phyloP scores from a whole-genome alignment of 2,888 invertebrate genomes.

The Sialis lutaria region DNA sequence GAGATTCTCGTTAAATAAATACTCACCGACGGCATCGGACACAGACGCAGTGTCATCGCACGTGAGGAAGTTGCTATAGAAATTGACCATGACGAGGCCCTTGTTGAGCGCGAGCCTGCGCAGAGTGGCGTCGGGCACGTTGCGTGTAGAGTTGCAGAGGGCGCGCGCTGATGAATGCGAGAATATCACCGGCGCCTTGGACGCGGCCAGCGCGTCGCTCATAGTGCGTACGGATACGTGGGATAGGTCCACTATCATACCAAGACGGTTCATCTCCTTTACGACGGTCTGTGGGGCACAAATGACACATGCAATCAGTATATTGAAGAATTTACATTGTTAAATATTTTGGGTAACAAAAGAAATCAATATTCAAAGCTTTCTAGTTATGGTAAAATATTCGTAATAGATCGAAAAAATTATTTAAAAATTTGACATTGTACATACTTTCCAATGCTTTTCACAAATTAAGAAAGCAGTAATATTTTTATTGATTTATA shows the following conservation, averaged over 20 bases:
- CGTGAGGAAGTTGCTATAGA: slow-evolving; percentile 62
- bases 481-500: too few species aligned
- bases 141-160: slow-evolving; percentile 63
- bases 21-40: slow-evolving; percentile 62
- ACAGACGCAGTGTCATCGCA: slow-evolving; percentile 58
- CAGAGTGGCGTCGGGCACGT: slow-evolving; percentile 64
- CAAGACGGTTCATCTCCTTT: slow-evolving; percentile 76
- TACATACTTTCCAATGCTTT: too few species aligned
- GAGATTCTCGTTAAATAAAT: background rate
- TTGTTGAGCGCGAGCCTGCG: slow-evolving; percentile 55
- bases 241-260: slow-evolving; percentile 73
- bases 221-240: slow-evolving; percentile 68
- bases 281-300: slow-evolving; percentile 45
- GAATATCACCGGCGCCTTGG: slow-evolving; percentile 70
- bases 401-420: too few species aligned
- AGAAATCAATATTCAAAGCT: too few species aligned
- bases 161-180: slow-evolving; percentile 72
- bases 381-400: too few species aligned
- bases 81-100: slow-evolving; percentile 76
- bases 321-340: too few species aligned
- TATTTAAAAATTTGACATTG: too few species aligned
- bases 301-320: background rate
- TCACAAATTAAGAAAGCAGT: too few species aligned
- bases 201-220: slow-evolving; percentile 58
- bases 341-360: too few species aligned